Evolutionary conservation across 1,140 invertebrate genomes (phyloP), one percentile per base, ranked within the genome.

Genomic region (Scaptomyza graminum): DNA sequence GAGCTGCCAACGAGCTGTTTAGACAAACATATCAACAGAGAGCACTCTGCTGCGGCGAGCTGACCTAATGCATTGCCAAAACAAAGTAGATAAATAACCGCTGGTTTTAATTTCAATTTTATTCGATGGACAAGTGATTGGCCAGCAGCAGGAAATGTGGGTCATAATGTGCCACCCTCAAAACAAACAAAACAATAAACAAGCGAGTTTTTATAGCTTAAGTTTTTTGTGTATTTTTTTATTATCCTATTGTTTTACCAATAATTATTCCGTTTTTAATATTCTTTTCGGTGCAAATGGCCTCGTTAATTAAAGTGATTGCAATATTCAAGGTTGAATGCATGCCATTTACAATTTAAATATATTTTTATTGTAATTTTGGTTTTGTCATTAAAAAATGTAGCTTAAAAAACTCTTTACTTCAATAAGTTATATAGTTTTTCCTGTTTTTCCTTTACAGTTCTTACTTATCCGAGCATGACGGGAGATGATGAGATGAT

Each of bases 101-200:
- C 43, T 50, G 56, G 54, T 74, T 85, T 85, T 74, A 41, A 81
- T 84, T 85, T 87, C 82, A 72, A 74, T 84, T 87, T 77, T 74
- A 87, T 87, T 73, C 67, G 61, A 7, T 31, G 51, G 56, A 62
- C 56, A 69, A 41, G 34, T 60, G 66, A 83, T 83, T 83, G 76
- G 75, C n/a, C 5, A 41, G 37, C 59, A 54, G 65, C 60, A 72
- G 65, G 71, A 84, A 70, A 68, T 74, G 82, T 62, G 73, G 50
- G 79, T 71, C 62, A 49, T 62, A 70, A 46, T 52, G 57, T 12
- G 22, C 41, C 54, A 60, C 31, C 15, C 39, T 54, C 54, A 13
- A 22, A 9, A 15, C 56, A 13, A 15, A 34, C 25, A 28, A 54
- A 13, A 9, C 9, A 0, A 11, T 54, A 15, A 41, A n/a, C 15